Conservation (phyloP, 2,797 vertebrate species). For the Capromys pilorides region DNA sequence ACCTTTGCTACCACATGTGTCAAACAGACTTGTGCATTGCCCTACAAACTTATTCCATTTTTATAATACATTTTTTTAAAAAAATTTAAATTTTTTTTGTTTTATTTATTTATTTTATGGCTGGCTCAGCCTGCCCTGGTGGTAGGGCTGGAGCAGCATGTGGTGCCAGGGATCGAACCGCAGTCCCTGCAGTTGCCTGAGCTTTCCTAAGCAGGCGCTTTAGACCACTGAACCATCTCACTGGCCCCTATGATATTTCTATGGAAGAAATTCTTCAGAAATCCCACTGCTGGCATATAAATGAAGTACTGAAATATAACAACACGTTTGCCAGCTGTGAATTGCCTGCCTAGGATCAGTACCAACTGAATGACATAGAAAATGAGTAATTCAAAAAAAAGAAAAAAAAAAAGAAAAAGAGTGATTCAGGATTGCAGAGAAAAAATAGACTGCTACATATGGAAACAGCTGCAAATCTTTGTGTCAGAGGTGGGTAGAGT, state of each 20-base stretch:
- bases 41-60: neutral
- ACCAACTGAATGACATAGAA: conserved; percentile 12
- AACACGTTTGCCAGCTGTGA: conserved; percentile 23
- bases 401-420: neutral
- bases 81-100: too few species aligned
- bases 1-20: neutral
- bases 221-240: too few species aligned
- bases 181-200: too few species aligned
- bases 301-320: conserved; percentile 1
- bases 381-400: neutral
- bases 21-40: neutral
- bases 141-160: too few species aligned
- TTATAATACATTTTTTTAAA: neutral
- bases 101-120: too few species aligned
- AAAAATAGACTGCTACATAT: conserved; percentile 9
- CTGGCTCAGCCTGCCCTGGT: too few species aligned
- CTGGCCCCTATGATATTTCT: neutral
- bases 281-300: conserved; percentile 24
- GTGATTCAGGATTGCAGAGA: neutral
- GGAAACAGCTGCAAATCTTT: neutral
- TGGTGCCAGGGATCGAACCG: too few species aligned
- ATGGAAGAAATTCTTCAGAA: neutral
- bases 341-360: conserved; percentile 23
- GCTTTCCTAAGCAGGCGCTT: too few species aligned
- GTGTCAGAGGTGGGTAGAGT: neutral